Evolutionary conservation across 2,888 invertebrate species (phyloP), one percentile per base, ranked within the genome.

Genomic region (Sycophila texana): DNA sequence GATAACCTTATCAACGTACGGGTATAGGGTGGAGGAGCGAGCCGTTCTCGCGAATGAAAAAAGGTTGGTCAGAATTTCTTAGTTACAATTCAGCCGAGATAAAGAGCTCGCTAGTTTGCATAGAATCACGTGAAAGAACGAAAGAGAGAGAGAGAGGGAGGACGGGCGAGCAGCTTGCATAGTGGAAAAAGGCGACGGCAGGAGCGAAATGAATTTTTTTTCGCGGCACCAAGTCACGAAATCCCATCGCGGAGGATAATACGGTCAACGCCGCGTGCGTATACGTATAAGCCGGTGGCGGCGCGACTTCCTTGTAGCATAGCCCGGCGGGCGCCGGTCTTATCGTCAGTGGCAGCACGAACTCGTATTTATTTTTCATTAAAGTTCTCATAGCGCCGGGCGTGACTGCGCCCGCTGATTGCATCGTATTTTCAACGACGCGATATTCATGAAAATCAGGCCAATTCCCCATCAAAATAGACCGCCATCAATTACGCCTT

Each of bases 301-400:
- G 47, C 39, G 65, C 12, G 20, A 16, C 53, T 39, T 70, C 39
- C 39, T 55, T 55, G 55, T 47, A 68, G 39, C 47, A 61, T n/a
- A 66, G 58, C 20, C 57, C 68, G 58, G n/a, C 76, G 77, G 63
- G 60, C 63, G 78, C 47, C 53, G 77, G 70, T 78, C 83, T 83
- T 83, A 83, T 83, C 84, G 82, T 74, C 81, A 79, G 77, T 61
- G 63, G 79, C 66, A 61, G 82, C 84, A 83, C 84, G 84, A 83
- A 83, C 82, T 80, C 83, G 82, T 83, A 84, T 84, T 84, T 84
- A 83, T 83, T 84, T 84, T 84, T 84, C 84, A 83, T 84, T 84
- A 83, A 78, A 77, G 71, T 58, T 63, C 66, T 30, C 30, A 30
- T 30, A 14, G 14, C 13, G 20, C 16, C 22, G 60, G 58, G 65